Base-by-base conservation (phyloP, 2,113 vertebrate genomes). In the Lagopus leucura region DNA sequence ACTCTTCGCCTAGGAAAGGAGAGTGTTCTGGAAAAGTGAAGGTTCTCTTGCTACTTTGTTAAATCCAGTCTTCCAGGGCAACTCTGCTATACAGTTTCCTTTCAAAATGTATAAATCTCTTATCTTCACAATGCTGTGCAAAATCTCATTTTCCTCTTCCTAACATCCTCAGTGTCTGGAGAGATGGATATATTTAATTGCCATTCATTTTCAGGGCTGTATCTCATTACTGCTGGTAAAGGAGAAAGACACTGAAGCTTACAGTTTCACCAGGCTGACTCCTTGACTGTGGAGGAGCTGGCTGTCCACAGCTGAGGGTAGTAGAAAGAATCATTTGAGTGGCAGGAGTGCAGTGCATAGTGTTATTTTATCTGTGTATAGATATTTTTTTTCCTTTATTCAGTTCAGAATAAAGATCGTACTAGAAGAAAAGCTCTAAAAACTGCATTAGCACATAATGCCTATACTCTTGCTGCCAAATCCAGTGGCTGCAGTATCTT, bases 401-500 rank as follows among this genome's bases (percentile, higher is more conserved):
- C 16, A 36, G 79, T 64, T 77, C 86, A 80, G 48, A 83, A 73
- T 92, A 86, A 83, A 73, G 43, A 77, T 40, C 30, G 80, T n/a
- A 63, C 58, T 72, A 54, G 45, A 86, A 16, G 79, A 89, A 57
- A 73, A 66, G 14, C 21, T 74, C 43, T 50, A 50, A 57, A 85
- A 48, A 2, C 20, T 77, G 27, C 57, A 27, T 60, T 75, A 75
- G 2, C n/a, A 72, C 0, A 0, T 47, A 58, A 72, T 76, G 87
- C 32, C 24, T 38, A 30, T 34, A 74, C 28, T 32, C 27, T 75
- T 61, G 43, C 38, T 60, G 22, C 28, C 22, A 79, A n/a, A 82
- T 72, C 21, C 17, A 36, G 36, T 38, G 17, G 10, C 50, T 76
- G 34, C 32, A 77, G 40, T 60, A 17, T 74, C 82, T 16, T 54